These are phyloP conservation scores for Enteromius anoplus DNA, from an alignment of 2,797 vertebrate species.

Conservation along the genomic window DNA sequence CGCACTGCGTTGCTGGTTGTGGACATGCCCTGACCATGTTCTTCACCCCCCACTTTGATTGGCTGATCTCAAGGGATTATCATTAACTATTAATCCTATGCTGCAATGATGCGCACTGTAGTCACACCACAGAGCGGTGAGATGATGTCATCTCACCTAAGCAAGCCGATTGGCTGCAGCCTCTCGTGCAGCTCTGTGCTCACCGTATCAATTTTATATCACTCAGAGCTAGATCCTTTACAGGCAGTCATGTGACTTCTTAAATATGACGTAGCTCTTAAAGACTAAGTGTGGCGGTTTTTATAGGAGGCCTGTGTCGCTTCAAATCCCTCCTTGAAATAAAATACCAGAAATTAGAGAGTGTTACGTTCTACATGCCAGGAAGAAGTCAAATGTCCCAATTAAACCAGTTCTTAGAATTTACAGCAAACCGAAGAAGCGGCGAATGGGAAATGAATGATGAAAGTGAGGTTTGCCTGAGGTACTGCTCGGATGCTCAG, in stretches of 20 bases:
- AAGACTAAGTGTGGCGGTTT: slow-evolving; percentile 33
- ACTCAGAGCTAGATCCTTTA: slow-evolving; percentile 48
- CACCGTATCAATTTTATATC: slow-evolving; percentile 59
- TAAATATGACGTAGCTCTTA: slow-evolving; percentile 42
- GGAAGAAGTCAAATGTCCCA: slow-evolving; percentile 21
- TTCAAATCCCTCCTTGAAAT: slow-evolving; percentile 19
- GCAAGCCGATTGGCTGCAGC: slow-evolving; percentile 55
- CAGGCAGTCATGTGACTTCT: slow-evolving; percentile 57
- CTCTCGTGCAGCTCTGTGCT: slow-evolving; percentile 42
- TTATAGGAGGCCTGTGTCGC: slow-evolving; percentile 20
- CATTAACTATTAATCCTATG: slow-evolving; percentile 65
- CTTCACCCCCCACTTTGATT: slow-evolving; percentile 56
- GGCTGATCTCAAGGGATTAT: slow-evolving; percentile 52
- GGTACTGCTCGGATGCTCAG: slow-evolving; percentile 4
- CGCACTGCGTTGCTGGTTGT: background rate
- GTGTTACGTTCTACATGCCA: background rate
- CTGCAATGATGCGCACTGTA: slow-evolving; percentile 68
- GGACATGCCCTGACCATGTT: slow-evolving; percentile 27
- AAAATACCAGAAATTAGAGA: slow-evolving; percentile 30
- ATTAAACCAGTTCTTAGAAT: slow-evolving; percentile 23
- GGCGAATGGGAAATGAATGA: slow-evolving; percentile 18
- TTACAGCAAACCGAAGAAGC: slow-evolving; percentile 3
- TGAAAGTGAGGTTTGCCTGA: background rate
- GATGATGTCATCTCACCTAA: slow-evolving; percentile 74
- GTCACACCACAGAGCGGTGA: slow-evolving; percentile 68